Percentiles rank a stretch among this genome's conserved stretches.
phyloP scores from a whole-genome alignment of 2,113 vertebrate genomes.

The Apodemus sylvaticus region DNA sequence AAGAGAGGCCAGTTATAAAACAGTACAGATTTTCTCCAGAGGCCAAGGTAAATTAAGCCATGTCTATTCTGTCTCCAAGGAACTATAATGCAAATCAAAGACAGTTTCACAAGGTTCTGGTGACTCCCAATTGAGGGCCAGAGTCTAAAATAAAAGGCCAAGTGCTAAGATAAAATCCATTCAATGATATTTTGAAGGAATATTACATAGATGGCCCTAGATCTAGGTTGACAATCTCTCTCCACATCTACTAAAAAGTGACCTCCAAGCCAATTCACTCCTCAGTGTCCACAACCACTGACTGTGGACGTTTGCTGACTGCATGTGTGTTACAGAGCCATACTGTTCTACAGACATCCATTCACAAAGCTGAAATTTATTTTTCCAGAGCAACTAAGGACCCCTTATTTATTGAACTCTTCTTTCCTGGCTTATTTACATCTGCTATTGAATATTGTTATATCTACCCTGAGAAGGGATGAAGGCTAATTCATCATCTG shows the following conservation, averaged over 20 bases:
- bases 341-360: not conserved
- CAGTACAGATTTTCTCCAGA: constrained; percentile 72
- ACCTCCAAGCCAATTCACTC: not conserved
- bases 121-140: constrained; percentile 62
- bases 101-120: constrained; percentile 60
- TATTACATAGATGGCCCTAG: not conserved
- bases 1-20: constrained; percentile 64
- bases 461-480: not conserved
- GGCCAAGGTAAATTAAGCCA: constrained; percentile 62
- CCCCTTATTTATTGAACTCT: not conserved
- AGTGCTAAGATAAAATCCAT: constrained; percentile 36
- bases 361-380: constrained; percentile 2
- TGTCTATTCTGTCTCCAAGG: constrained; percentile 39
- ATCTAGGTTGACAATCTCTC: not conserved
- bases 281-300: not conserved
- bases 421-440: not conserved
- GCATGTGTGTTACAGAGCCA: not conserved
- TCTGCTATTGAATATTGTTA: not conserved
- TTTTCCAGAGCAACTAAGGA: not conserved
- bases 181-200: constrained; percentile 23
- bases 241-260: not conserved
- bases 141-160: constrained; percentile 50
- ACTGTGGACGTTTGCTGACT: not conserved
- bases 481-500: not conserved
- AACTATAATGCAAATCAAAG: constrained; percentile 42